Evolutionary conservation across 2,888 invertebrate genomes (phyloP).

Genomic region (Onthophagus sagittarius): DNA sequence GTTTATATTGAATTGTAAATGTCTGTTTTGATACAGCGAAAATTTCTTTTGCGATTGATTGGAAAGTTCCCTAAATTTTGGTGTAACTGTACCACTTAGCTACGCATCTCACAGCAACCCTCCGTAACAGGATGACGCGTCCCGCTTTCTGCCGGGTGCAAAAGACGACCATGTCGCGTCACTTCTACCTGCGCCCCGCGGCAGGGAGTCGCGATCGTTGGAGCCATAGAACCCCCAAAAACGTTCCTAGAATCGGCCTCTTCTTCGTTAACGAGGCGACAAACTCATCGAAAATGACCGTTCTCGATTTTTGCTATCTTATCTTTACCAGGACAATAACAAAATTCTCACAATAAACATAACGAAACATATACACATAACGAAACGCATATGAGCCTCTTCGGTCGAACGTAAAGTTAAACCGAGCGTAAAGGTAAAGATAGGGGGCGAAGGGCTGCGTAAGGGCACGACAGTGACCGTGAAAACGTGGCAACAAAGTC

Average conservation of each 20-base stretch:
- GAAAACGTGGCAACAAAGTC: background rate
- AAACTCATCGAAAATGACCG: background rate
- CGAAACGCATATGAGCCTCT: background rate
- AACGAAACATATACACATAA: no score
- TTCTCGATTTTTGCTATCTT: background rate
- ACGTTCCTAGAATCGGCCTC: background rate
- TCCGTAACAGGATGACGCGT: slow-evolving; percentile 18
- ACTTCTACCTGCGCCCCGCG: slow-evolving; percentile 3
- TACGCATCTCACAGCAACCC: slow-evolving; percentile 29
- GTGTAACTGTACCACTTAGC: slow-evolving; percentile 28
- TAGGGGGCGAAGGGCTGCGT: background rate
- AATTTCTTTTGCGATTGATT: background rate
- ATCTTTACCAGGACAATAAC: no score
- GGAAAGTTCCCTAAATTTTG: background rate
- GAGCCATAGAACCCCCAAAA: background rate
- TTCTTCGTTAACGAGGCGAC: background rate
- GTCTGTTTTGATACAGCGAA: background rate
- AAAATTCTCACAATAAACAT: no score
- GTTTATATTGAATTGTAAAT: background rate
- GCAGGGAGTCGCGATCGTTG: slow-evolving; percentile 7
- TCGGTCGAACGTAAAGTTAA: background rate
- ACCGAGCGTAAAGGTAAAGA: background rate
- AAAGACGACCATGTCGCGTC: slow-evolving; percentile 8
- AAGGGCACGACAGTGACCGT: background rate
- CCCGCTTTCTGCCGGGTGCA: slow-evolving; percentile 20